These are phyloP conservation scores for Dioctria rufipes DNA, from an alignment of 2,888 invertebrate genomes.

Conservation along the genomic window DNA sequence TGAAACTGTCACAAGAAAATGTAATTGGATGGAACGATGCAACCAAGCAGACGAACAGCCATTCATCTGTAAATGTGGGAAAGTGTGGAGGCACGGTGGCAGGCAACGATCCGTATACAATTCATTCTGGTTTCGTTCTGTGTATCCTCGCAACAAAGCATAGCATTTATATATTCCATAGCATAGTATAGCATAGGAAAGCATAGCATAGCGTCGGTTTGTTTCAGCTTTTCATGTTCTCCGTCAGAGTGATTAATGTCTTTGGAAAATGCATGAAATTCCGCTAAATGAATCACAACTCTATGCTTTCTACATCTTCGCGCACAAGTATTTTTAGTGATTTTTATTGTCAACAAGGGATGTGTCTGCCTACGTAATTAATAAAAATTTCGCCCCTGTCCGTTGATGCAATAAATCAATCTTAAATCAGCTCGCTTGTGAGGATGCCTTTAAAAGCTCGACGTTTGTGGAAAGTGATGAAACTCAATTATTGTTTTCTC, in stretches of 20 bases:
- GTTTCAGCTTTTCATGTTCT: constrained; percentile 61
- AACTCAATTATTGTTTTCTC: neutral
- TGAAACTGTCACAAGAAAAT: constrained; percentile 62
- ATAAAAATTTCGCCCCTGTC: constrained; percentile 31
- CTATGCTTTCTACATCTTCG: constrained; percentile 25
- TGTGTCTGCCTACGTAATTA: constrained; percentile 39
- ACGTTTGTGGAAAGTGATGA: neutral
- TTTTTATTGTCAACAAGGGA: constrained; percentile 44
- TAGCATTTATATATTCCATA: neutral
- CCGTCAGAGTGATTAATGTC: constrained; percentile 70
- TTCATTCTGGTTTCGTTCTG: constrained; percentile 31
- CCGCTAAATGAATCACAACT: constrained; percentile 70
- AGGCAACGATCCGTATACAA: constrained; percentile 47
- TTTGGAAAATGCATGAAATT: constrained; percentile 71
- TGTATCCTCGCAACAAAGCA: constrained; percentile 8
- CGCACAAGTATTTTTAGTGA: constrained; percentile 24
- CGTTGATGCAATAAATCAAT: constrained; percentile 32
- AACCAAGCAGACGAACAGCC: constrained; percentile 62
- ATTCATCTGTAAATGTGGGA: constrained; percentile 61
- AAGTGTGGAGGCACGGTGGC: constrained; percentile 55
- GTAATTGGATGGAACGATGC: constrained; percentile 62
- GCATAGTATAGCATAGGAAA: neutral
- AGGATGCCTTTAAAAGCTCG: neutral
- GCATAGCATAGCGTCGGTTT: constrained; percentile 49
- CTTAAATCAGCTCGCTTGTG: constrained; percentile 12